A percentile compares a stretch with the other conserved stretches of the same genome.
Evolutionary conservation across 2,113 vertebrate genomes (phyloP).

Genomic region (Dermatemys mawii): DNA sequence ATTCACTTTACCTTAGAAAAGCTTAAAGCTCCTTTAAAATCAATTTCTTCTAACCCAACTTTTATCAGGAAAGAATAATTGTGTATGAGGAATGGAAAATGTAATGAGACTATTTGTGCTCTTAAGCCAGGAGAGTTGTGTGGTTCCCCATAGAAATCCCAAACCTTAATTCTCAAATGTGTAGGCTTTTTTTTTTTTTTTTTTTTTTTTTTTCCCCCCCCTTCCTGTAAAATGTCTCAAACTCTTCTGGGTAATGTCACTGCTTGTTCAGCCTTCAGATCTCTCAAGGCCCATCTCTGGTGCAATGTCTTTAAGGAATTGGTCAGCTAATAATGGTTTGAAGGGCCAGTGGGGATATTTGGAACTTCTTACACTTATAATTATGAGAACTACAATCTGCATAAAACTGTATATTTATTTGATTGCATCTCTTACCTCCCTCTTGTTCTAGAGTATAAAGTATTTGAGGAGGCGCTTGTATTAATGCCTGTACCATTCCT

Average conservation of each 20-base stretch:
- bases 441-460: neutral
- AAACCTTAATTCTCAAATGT: neutral
- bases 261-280: neutral
- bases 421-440: neutral
- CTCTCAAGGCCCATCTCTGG: neutral
- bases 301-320: neutral
- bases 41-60: no score
- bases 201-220: neutral
- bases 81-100: neutral
- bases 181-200: neutral
- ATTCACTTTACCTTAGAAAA: neutral
- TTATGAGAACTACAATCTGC: neutral
- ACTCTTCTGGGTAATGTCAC: neutral
- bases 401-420: neutral
- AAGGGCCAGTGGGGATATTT: neutral
- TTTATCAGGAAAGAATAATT: neutral
- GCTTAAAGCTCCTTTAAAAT: neutral
- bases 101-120: neutral
- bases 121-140: accelerated
- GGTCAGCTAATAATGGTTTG: neutral
- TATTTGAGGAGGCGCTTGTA: neutral
- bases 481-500: neutral
- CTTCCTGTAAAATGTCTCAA: neutral
- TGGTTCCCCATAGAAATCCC: neutral
- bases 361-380: neutral